phyloP scores from a whole-genome alignment of 2,797 vertebrate genomes.

The Leptodactylus fallax region DNA sequence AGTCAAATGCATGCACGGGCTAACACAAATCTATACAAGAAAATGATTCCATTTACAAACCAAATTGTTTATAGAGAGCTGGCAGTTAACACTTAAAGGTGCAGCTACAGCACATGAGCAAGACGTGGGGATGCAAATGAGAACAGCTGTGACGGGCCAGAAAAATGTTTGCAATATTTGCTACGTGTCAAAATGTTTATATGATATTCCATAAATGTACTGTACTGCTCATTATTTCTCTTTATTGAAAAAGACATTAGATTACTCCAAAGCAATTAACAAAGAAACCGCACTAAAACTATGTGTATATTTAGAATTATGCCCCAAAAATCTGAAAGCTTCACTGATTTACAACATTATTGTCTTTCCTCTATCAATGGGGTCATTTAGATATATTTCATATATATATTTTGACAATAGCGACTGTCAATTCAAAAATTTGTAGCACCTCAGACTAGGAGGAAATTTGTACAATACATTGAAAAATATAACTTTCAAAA shows the following conservation, averaged over 20 bases:
- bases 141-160: not conserved
- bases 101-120: not conserved
- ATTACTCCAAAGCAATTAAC: too few relatives aligned
- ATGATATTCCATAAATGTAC: not conserved
- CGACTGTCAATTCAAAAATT: too few relatives aligned
- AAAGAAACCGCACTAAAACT: too few relatives aligned
- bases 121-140: not conserved
- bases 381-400: not conserved
- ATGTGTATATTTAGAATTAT: not conserved
- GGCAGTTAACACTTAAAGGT: slow-evolving; percentile 56
- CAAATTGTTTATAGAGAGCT: slow-evolving; percentile 60
- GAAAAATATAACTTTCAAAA: too few relatives aligned
- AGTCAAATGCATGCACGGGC: slow-evolving; percentile 57
- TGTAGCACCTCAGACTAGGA: not conserved
- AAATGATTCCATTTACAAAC: slow-evolving; percentile 62
- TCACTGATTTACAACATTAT: not conserved
- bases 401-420: not conserved
- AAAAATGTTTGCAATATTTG: not conserved
- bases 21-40: slow-evolving; percentile 58
- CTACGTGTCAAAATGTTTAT: not conserved
- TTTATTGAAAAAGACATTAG: not conserved
- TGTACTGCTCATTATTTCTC: not conserved
- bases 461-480: too few relatives aligned
- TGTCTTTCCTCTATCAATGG: not conserved
- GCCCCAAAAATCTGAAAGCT: not conserved